Percentiles rank a stretch among this genome's conserved stretches.
These are phyloP conservation scores for Calycopis cecrops DNA, from an alignment of 1,140 invertebrate species.

Conservation along the genomic window DNA sequence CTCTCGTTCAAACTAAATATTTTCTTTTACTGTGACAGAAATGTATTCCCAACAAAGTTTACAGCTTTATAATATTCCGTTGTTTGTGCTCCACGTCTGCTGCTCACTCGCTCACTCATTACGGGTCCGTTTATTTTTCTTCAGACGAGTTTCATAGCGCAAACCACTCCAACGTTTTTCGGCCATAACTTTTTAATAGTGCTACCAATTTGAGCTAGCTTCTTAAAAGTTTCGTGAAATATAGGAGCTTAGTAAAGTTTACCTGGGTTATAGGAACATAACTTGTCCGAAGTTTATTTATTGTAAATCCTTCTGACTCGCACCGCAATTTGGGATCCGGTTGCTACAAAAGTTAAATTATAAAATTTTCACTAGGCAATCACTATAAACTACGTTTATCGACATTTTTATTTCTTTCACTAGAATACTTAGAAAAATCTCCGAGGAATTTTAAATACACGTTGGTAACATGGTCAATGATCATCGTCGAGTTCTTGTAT, in stretches of 20 bases:
- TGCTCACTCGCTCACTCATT: slow-evolving; percentile 28
- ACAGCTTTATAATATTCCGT: slow-evolving; percentile 36
- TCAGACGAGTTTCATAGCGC: slow-evolving; percentile 21
- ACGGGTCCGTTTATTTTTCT: slow-evolving; percentile 33
- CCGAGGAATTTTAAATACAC: too few relatives aligned
- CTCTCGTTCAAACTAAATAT: slow-evolving; percentile 67
- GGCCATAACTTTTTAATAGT: slow-evolving; percentile 34
- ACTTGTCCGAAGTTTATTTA: slow-evolving; percentile 13
- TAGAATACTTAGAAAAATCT: too few relatives aligned
- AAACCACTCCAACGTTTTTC: slow-evolving; percentile 26
- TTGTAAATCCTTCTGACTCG: not conserved
- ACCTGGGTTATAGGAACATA: slow-evolving; percentile 23
- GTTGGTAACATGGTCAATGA: too few relatives aligned
- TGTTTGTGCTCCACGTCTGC: not conserved
- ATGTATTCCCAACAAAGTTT: slow-evolving; percentile 49
- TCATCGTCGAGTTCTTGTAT: too few relatives aligned
- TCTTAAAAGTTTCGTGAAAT: slow-evolving; percentile 32
- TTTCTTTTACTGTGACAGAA: slow-evolving; percentile 64
- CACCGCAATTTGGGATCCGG: too few relatives aligned
- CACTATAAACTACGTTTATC: too few relatives aligned
- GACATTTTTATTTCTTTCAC: too few relatives aligned
- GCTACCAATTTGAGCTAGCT: slow-evolving; percentile 30
- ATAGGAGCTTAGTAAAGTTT: slow-evolving; percentile 28
- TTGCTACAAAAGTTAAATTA: too few relatives aligned
- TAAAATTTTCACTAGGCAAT: too few relatives aligned